Conservation (phyloP, 2,797 vertebrate genomes). For the Xiphorhynchus erythropygius region DNA sequence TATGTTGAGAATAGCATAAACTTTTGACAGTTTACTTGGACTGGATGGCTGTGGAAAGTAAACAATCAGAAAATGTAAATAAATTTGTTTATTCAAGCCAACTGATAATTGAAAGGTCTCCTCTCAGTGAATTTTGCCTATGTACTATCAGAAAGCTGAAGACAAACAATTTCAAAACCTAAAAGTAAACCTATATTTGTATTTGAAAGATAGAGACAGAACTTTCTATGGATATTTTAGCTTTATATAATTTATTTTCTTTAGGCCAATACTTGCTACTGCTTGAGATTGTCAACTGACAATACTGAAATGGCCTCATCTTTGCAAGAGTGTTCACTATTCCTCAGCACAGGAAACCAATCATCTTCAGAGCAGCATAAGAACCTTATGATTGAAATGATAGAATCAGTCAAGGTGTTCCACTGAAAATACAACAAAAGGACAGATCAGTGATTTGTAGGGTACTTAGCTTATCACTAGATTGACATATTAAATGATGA, state of each 20-base stretch:
- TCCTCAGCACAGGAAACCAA: background rate
- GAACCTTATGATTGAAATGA: background rate
- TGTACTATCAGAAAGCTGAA: background rate
- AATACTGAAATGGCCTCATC: background rate
- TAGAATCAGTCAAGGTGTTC: background rate
- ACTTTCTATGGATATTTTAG: background rate
- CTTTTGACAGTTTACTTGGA: background rate
- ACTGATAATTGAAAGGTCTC: background rate
- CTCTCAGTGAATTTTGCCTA: background rate
- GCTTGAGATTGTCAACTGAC: background rate
- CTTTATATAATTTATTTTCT: background rate
- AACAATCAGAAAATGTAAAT: background rate
- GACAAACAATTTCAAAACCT: background rate
- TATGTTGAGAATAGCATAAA: background rate
- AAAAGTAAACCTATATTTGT: background rate
- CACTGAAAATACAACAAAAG: background rate
- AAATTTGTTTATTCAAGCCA: background rate
- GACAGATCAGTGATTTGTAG: slow-evolving; percentile 7
- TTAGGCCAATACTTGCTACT: background rate
- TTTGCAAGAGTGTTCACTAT: background rate
- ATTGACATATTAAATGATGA: background rate
- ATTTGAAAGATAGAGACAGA: background rate
- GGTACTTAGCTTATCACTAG: background rate
- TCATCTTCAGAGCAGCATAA: background rate
- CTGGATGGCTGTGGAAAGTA: background rate